phyloP scores from a whole-genome alignment of 2,888 invertebrate genomes.

The Margaritifera margaritifera region DNA sequence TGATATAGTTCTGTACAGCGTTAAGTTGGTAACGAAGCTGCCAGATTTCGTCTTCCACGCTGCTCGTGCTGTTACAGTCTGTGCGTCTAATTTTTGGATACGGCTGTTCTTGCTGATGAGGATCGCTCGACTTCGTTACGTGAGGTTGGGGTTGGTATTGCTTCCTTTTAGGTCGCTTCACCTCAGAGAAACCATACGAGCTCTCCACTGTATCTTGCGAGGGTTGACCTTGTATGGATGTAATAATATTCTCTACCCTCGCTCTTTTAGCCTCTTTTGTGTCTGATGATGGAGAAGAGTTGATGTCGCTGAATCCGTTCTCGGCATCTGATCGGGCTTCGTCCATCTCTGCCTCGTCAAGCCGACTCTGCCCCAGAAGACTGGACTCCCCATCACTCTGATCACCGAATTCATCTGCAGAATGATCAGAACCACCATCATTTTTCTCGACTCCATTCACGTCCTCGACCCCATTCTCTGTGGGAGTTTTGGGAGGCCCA shows the following conservation, averaged over 20 bases:
- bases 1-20: slow-evolving; percentile 92
- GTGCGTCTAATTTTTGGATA: slow-evolving; percentile 66
- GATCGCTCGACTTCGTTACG: slow-evolving; percentile 33
- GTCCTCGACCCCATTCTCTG: slow-evolving; percentile 15
- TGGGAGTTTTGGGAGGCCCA: slow-evolving; percentile 18
- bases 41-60: slow-evolving; percentile 86
- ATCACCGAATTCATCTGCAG: slow-evolving; percentile 41
- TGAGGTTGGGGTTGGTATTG: slow-evolving; percentile 96
- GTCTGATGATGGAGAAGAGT: slow-evolving; percentile 32
- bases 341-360: slow-evolving; percentile 37
- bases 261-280: slow-evolving; percentile 84
- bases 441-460: slow-evolving; percentile 29
- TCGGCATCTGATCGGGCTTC: slow-evolving; percentile 37
- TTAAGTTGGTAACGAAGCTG: slow-evolving; percentile 92
- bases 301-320: slow-evolving; percentile 26
- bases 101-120: slow-evolving; percentile 74
- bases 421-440: slow-evolving; percentile 40
- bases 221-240: slow-evolving; percentile 83
- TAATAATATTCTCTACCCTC: slow-evolving; percentile 95
- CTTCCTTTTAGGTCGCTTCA: slow-evolving; percentile 82
- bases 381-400: slow-evolving; percentile 52
- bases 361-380: slow-evolving; percentile 30
- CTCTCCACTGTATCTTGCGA: slow-evolving; percentile 32
- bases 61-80: slow-evolving; percentile 73
- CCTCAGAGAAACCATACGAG: slow-evolving; percentile 40